Percentiles rank a stretch among this genome's conserved stretches.
These are phyloP conservation scores for Pogona vitticeps DNA, from an alignment of 2,113 vertebrate genomes.

Conservation along the genomic window DNA sequence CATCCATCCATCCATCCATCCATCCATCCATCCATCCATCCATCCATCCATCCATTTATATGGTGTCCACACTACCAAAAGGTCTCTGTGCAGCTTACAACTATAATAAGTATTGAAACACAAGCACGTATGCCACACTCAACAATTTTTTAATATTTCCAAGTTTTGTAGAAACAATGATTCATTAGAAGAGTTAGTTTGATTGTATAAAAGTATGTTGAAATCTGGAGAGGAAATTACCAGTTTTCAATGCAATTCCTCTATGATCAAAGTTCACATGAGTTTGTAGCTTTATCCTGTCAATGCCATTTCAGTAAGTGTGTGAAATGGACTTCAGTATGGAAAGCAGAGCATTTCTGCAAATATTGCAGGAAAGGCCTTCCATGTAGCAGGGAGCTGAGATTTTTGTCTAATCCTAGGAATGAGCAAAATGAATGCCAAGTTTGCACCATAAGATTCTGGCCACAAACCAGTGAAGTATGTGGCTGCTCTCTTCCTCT, in stretches of 20 bases:
- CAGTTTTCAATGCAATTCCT: background rate
- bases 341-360: background rate
- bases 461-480: constrained; percentile 4
- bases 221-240: background rate
- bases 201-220: background rate
- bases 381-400: background rate
- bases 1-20: too few species aligned
- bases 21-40: too few species aligned
- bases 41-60: too few species aligned
- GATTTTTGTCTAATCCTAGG: background rate
- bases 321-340: background rate
- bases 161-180: background rate
- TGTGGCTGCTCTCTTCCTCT: background rate
- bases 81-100: too few species aligned
- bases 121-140: too few species aligned
- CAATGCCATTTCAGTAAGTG: background rate
- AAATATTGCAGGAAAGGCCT: background rate
- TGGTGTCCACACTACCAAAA: too few species aligned
- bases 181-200: background rate
- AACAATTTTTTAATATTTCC: too few species aligned
- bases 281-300: background rate
- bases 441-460: background rate
- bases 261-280: background rate
- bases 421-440: background rate
- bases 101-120: too few species aligned